These are phyloP conservation scores for Osmoderma eremita DNA, from an alignment of 2,888 invertebrate genomes.

Conservation along the genomic window DNA sequence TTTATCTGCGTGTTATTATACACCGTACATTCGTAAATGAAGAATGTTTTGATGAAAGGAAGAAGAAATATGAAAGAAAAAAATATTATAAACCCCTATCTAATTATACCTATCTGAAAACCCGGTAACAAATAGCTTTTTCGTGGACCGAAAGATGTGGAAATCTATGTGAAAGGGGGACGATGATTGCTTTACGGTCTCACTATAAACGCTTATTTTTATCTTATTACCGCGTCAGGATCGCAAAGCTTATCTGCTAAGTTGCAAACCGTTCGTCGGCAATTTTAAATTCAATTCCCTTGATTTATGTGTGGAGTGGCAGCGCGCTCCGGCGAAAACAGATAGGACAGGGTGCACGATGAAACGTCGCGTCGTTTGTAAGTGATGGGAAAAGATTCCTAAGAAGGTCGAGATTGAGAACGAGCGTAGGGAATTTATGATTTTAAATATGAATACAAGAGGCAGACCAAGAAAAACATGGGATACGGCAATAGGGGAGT, in stretches of 20 bases:
- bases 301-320: slow-evolving; percentile 19
- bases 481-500: too few species aligned
- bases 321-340: not conserved
- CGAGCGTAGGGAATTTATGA: too few species aligned
- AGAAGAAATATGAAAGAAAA: too few species aligned
- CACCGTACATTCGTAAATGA: too few species aligned
- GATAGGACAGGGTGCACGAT: not conserved
- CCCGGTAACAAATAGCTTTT: slow-evolving; percentile 3
- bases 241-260: slow-evolving; percentile 14
- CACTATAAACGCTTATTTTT: slow-evolving; percentile 14
- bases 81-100: not conserved
- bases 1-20: too few species aligned
- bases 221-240: slow-evolving; percentile 27
- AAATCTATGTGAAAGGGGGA: not conserved
- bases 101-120: not conserved
- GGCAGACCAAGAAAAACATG: too few species aligned
- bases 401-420: not conserved
- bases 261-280: slow-evolving; percentile 1
- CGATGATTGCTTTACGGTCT: slow-evolving; percentile 16
- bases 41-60: too few species aligned
- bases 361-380: not conserved
- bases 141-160: not conserved
- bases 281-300: slow-evolving; percentile 27
- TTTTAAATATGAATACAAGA: too few species aligned
- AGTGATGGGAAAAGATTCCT: not conserved